Evolutionary conservation across 2,797 vertebrate genomes (phyloP), one percentile per base, ranked within the genome.

Genomic region (Mormyrus hasselquistii): DNA sequence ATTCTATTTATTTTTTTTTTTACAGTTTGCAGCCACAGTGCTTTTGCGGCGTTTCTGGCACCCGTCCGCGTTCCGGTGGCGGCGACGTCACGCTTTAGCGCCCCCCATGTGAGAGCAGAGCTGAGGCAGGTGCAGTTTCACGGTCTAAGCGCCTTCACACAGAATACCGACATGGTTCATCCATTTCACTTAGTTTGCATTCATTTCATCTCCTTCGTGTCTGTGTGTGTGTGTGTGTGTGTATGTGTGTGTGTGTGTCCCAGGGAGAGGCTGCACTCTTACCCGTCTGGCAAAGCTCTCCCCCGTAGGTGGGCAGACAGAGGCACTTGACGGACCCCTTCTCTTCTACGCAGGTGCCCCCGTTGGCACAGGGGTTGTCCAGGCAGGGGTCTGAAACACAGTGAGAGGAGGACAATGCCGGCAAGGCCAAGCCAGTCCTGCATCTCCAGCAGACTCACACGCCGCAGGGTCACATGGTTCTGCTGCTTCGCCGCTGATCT

Each of bases 291-390:
- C 98, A 99, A 90, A 94, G 90, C 90, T 95, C 92, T 92, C 98
- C 98, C 93, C 95, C 95, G 0, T 99, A 99, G 89, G 97, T 97
- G 0, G 97, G 96, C 88, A 99, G 93, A 90, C 98, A 99, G 6
- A 98, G 22, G 91, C 98, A 99, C 69, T 91, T 88, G 9, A 93
- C 6, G 0, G n/a, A 88, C 83, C 90, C 83, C 0, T 93, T 94
- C 0, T 94, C 95, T 6, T 99, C 98, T 0, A 95, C 88, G 92
- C 98, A 99, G 0, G 98, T 99, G 47, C 98, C 98, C 90, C 98
- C 98, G 0, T 99, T 99, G 90, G 93, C 90, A 93, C 98, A 99
- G 1, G 97, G 97, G 91, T 94, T 97, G 90, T 96, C 96, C 88
- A 96, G 53, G 87, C 97, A 99, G 92, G 93, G 94, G 94, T 97